Evolutionary conservation across 2,113 vertebrate genomes (phyloP).

Genomic region (Tauraco erythrolophus): DNA sequence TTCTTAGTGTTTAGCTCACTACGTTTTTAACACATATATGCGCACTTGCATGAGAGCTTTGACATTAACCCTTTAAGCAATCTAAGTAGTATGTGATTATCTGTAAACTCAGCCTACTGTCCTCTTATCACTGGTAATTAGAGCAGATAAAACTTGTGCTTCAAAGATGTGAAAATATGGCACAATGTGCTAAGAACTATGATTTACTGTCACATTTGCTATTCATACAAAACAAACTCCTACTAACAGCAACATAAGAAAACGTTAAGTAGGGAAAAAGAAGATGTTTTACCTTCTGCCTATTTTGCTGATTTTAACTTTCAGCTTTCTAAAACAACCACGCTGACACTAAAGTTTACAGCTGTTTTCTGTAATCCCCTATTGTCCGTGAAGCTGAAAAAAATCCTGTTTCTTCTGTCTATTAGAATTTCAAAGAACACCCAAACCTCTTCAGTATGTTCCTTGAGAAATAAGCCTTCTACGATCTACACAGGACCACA

Average conservation of each 20-base stretch:
- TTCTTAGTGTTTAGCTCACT: neutral
- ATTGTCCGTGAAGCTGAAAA: neutral
- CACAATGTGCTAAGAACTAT: neutral
- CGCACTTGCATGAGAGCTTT: neutral
- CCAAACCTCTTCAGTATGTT: neutral
- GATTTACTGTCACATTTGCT: neutral
- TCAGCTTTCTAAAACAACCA: neutral
- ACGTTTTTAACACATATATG: neutral
- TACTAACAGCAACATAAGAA: neutral
- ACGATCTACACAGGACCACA: neutral
- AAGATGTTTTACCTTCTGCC: neutral
- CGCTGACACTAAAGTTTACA: neutral
- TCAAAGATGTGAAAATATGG: neutral
- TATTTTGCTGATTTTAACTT: neutral
- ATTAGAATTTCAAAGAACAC: neutral
- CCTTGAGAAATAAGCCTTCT: neutral
- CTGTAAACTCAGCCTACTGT: neutral
- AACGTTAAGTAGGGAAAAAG: neutral
- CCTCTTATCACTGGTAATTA: neutral
- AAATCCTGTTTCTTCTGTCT: neutral
- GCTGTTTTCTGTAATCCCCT: neutral
- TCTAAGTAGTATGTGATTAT: neutral
- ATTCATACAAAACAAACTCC: neutral
- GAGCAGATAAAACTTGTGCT: neutral
- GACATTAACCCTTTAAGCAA: neutral